Evolutionary conservation across 2,797 vertebrate species (phyloP).

Genomic region (Myotis findleyi): DNA sequence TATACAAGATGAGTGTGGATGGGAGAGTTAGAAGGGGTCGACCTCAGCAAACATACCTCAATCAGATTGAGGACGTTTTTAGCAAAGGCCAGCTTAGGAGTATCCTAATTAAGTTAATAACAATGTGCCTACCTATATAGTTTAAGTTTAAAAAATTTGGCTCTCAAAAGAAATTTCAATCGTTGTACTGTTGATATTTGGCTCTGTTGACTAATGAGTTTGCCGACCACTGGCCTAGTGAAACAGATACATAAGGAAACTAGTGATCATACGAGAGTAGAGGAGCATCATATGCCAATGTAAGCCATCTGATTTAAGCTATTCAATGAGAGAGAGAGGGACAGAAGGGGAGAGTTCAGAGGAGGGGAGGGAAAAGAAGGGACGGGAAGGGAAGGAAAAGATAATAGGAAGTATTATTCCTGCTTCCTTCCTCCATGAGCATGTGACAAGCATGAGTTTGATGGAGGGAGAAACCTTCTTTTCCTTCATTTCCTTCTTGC

Average conservation of each 20-base stretch:
- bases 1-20: no score
- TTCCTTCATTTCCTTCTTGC: neutral
- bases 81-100: no score
- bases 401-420: neutral
- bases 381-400: neutral
- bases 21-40: no score
- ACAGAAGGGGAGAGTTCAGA: neutral
- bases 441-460: neutral
- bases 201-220: no score
- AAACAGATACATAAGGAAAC: neutral
- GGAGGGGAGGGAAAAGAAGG: neutral
- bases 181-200: no score
- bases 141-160: no score
- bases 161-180: no score
- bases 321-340: neutral
- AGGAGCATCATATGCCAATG: neutral
- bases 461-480: neutral
- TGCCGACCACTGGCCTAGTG: neutral
- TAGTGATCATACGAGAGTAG: neutral
- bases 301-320: neutral
- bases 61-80: no score
- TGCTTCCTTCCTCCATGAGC: neutral
- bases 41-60: no score
- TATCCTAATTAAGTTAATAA: no score
- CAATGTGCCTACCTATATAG: no score